phyloP scores from a whole-genome alignment of 1,140 invertebrate species.

The Lethocerus indicus region DNA sequence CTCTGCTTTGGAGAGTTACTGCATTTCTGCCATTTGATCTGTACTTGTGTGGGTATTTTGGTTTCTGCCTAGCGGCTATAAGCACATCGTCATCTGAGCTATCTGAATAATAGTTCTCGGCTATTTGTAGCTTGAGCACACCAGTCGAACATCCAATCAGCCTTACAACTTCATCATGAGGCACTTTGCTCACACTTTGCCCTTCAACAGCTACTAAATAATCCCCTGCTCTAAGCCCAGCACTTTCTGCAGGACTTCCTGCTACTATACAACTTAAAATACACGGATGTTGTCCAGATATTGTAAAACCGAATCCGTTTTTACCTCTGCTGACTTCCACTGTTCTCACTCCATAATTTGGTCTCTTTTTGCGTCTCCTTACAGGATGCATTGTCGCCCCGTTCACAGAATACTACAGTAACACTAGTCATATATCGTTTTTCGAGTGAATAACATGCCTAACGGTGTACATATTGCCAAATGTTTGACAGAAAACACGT shows the following conservation, averaged over 20 bases:
- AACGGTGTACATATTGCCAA: no score
- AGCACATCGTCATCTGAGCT: slow-evolving; percentile 59
- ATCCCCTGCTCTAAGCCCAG: slow-evolving; percentile 76
- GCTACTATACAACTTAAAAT: slow-evolving; percentile 73
- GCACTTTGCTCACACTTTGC: slow-evolving; percentile 67
- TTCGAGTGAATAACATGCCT: no score
- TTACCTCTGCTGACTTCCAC: slow-evolving; percentile 69
- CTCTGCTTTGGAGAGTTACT: slow-evolving; percentile 25
- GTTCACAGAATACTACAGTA: neutral
- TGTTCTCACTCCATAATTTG: slow-evolving; percentile 61
- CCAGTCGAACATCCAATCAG: slow-evolving; percentile 74
- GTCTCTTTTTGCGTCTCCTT: slow-evolving; percentile 58
- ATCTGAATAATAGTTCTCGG: slow-evolving; percentile 75
- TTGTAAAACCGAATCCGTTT: slow-evolving; percentile 82
- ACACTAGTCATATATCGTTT: no score
- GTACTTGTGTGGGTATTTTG: slow-evolving; percentile 42
- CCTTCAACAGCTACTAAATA: slow-evolving; percentile 84
- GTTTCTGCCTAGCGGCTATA: slow-evolving; percentile 32
- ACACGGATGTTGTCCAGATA: slow-evolving; percentile 84
- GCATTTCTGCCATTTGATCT: slow-evolving; percentile 20
- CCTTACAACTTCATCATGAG: slow-evolving; percentile 83
- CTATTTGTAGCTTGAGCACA: slow-evolving; percentile 61
- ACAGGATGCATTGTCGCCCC: slow-evolving; percentile 43
- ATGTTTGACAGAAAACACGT: no score
- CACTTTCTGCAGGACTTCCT: slow-evolving; percentile 66